Conservation (phyloP, 2,888 invertebrate genomes). For the Anarsia innoxiella region DNA sequence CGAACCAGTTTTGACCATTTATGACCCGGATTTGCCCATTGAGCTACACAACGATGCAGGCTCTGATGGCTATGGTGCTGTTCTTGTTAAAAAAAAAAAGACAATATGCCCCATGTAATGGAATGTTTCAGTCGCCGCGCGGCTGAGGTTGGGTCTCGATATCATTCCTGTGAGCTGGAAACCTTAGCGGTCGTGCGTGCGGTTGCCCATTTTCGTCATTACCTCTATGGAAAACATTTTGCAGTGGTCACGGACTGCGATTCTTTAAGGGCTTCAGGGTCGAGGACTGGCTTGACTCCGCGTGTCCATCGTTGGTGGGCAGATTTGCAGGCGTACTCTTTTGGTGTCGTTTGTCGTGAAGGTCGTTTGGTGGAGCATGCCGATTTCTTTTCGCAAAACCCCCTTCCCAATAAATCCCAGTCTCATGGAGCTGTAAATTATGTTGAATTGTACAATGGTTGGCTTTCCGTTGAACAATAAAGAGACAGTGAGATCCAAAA, state of each 20-base stretch:
- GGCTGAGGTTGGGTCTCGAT: constrained; percentile 12
- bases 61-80: constrained; percentile 21
- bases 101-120: constrained; percentile 10
- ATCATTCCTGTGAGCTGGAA: constrained; percentile 20
- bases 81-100: constrained; percentile 14
- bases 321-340: constrained; percentile 15
- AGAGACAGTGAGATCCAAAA: constrained; percentile 9
- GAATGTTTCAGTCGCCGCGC: constrained; percentile 16
- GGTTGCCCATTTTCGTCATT: constrained; percentile 13
- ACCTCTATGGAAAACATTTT: constrained; percentile 14
- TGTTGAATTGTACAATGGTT: constrained; percentile 9
- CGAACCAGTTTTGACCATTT: constrained; percentile 3
- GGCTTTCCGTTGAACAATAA: constrained; percentile 10
- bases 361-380: constrained; percentile 12
- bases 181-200: constrained; percentile 18
- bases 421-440: neutral
- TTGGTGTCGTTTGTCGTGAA: constrained; percentile 13
- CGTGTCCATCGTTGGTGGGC: constrained; percentile 14
- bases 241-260: constrained; percentile 6
- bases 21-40: neutral
- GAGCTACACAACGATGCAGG: constrained; percentile 20
- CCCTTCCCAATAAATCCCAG: neutral
- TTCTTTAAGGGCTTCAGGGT: neutral
- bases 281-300: neutral
- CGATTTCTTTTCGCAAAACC: constrained; percentile 5